These are phyloP conservation scores for Whitmania pigra DNA, from an alignment of 1,140 invertebrate genomes.

Conservation along the genomic window DNA sequence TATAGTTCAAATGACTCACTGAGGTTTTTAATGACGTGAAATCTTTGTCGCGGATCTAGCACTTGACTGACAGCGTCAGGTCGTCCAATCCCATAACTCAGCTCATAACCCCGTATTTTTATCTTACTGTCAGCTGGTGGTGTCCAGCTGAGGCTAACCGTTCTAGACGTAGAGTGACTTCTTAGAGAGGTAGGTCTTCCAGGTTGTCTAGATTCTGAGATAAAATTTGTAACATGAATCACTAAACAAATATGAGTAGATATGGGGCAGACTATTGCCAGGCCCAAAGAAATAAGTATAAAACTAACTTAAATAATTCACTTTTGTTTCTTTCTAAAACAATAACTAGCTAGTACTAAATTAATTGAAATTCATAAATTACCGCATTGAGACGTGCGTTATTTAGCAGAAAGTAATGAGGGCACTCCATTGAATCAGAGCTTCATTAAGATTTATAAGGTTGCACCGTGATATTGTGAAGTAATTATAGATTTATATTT, in stretches of 20 bases:
- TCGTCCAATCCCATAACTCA: conserved; percentile 87
- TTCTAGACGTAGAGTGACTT: conserved; percentile 62
- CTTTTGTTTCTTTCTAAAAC: not conserved
- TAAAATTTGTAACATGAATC: conserved; percentile 6
- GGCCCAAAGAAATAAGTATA: too few species aligned
- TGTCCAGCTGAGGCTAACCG: conserved; percentile 74
- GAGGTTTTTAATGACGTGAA: conserved; percentile 65
- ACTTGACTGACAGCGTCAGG: conserved; percentile 70
- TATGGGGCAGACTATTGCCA: too few species aligned
- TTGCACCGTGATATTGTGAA: not conserved
- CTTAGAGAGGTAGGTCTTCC: conserved; percentile 63
- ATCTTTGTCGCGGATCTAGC: conserved; percentile 66
- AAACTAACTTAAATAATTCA: not conserved
- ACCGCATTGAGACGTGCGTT: too few species aligned
- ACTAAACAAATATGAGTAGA: not conserved
- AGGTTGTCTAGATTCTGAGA: conserved; percentile 65
- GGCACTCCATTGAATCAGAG: too few species aligned
- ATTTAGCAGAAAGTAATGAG: not conserved
- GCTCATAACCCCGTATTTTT: conserved; percentile 73
- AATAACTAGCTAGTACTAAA: not conserved
- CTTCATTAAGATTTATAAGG: too few species aligned
- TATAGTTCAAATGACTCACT: conserved; percentile 45
- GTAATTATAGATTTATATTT: not conserved
- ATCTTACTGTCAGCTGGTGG: conserved; percentile 57
- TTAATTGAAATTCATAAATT: not conserved